These are phyloP conservation scores for Takifugu flavidus DNA, from an alignment of 2,113 vertebrate genomes.

Conservation along the genomic window DNA sequence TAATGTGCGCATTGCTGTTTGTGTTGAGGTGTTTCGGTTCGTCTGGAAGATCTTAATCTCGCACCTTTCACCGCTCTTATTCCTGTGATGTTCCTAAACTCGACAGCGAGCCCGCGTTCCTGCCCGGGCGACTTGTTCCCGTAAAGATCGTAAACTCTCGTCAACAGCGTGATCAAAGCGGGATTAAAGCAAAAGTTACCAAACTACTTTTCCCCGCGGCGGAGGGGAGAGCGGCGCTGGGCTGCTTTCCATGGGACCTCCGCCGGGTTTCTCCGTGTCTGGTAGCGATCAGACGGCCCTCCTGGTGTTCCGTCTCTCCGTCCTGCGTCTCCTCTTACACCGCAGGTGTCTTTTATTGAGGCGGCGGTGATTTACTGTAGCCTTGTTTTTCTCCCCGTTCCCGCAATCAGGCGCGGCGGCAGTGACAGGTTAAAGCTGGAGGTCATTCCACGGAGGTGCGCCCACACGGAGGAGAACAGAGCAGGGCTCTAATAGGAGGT, in stretches of 20 bases:
- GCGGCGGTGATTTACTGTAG: conserved; percentile 69
- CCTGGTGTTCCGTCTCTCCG: conserved; percentile 58
- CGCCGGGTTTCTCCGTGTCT: conserved; percentile 46
- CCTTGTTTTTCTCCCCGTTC: conserved; percentile 44
- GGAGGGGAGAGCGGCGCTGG: conserved; percentile 18
- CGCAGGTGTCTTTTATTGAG: conserved; percentile 77
- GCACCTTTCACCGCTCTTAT: no score
- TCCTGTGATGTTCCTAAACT: no score
- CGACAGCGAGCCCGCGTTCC: no score
- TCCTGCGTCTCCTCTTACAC: conserved; percentile 67
- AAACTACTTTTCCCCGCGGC: conserved; percentile 27
- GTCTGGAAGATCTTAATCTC: no score
- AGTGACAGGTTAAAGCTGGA: conserved; percentile 74
- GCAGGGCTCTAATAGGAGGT: conserved; percentile 65
- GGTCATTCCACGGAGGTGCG: conserved; percentile 59
- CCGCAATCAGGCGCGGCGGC: conserved; percentile 61
- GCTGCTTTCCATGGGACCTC: conserved; percentile 39
- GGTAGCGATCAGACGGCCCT: conserved; percentile 67
- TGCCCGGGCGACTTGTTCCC: conserved; percentile 2
- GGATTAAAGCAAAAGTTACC: conserved; percentile 23
- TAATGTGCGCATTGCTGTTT: no score
- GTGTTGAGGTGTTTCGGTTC: no score
- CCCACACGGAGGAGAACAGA: conserved; percentile 12
- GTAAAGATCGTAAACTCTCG: not conserved
- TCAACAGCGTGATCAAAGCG: not conserved